These are phyloP conservation scores for Galemys pyrenaicus DNA, from an alignment of 2,113 vertebrate genomes.

Conservation along the genomic window DNA sequence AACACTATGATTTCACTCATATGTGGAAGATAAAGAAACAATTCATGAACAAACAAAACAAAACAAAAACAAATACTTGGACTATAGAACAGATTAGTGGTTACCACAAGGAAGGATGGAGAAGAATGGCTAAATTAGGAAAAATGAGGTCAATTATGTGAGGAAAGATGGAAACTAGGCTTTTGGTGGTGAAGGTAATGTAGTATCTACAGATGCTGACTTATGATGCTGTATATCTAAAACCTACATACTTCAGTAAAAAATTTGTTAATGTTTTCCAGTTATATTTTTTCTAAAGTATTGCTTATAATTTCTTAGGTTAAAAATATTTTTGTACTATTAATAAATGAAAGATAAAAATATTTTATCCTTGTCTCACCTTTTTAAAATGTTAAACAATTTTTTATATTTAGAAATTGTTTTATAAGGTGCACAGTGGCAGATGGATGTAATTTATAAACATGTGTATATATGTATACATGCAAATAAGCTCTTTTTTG, in stretches of 20 bases:
- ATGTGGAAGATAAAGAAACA: not conserved
- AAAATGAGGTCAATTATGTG: not conserved
- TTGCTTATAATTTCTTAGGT: conserved; percentile 30
- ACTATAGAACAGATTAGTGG: not conserved
- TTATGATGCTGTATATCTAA: not conserved
- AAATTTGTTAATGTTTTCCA: not conserved
- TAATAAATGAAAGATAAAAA: conserved; percentile 41
- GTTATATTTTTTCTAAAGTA: conserved; percentile 1
- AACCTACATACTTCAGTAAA: not conserved
- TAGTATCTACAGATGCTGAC: not conserved
- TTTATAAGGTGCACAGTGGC: not conserved
- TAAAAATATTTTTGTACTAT: conserved; percentile 41
- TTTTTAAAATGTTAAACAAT: conserved; percentile 2
- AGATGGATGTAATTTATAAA: conserved; percentile 23
- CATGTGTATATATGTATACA: not conserved
- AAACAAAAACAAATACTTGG: not conserved
- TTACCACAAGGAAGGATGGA: not conserved
- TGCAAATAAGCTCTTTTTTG: not conserved
- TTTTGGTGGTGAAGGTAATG: not conserved
- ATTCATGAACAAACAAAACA: not conserved
- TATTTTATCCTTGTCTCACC: conserved; percentile 30
- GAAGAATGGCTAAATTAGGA: not conserved
- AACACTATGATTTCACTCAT: not conserved
- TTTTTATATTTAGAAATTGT: not conserved
- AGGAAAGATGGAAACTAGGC: not conserved